Evolutionary conservation across 2,797 vertebrate genomes (phyloP).

Genomic region (Acanthurus leucopareius): DNA sequence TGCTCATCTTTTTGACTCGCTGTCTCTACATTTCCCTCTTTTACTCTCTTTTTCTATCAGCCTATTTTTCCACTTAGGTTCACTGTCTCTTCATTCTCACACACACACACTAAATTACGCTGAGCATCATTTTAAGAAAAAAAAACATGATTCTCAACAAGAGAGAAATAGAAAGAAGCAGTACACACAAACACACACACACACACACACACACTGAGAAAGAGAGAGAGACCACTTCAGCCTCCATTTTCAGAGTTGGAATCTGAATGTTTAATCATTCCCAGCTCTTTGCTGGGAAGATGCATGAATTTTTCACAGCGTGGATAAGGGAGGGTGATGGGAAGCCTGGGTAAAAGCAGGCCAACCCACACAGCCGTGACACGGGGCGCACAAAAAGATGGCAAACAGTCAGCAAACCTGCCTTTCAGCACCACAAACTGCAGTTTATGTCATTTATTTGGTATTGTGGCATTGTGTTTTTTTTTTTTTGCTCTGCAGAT

Average conservation of each 20-base stretch:
- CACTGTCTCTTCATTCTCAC: neutral
- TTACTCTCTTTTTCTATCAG: conserved; percentile 21
- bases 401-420: neutral
- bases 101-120: conserved; percentile 2
- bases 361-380: conserved; percentile 31
- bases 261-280: conserved; percentile 83
- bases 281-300: conserved; percentile 74
- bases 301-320: conserved; percentile 79
- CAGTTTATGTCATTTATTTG: conserved; percentile 1
- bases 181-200: conserved; percentile 21
- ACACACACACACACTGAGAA: conserved; percentile 3
- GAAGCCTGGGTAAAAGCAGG: conserved; percentile 55
- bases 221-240: conserved; percentile 54
- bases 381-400: conserved; percentile 20
- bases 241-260: conserved; percentile 75
- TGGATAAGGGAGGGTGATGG: conserved; percentile 54
- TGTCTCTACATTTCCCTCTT: conserved; percentile 19
- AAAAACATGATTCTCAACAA: conserved; percentile 17
- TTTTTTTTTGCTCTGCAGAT: neutral
- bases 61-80: conserved; percentile 35
- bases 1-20: conserved; percentile 13
- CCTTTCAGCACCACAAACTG: neutral
- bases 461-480: neutral
- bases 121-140: neutral
- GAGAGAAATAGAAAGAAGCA: neutral